Evolutionary conservation across 2,113 vertebrate genomes (phyloP).

Genomic region (Caloenas nicobarica): DNA sequence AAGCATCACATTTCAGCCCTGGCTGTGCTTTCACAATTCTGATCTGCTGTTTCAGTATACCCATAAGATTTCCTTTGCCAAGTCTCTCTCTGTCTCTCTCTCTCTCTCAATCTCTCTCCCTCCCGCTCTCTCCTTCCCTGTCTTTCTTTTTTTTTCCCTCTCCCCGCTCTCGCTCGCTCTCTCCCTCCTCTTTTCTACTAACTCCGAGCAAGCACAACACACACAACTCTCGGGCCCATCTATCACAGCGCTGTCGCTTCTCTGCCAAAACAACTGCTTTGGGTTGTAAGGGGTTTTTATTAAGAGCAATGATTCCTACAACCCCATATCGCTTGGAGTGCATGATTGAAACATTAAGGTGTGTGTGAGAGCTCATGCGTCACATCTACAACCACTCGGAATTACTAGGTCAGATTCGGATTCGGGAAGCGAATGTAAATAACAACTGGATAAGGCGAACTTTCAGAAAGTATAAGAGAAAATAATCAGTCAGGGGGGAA

Average conservation of each 20-base stretch:
- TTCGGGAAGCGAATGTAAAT: slow-evolving; percentile 61
- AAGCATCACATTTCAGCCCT: slow-evolving; percentile 80
- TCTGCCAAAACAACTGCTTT: slow-evolving; percentile 69
- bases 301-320: slow-evolving; percentile 56
- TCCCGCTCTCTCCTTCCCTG: slow-evolving; percentile 55
- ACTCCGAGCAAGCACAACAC: slow-evolving; percentile 72
- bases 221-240: slow-evolving; percentile 66
- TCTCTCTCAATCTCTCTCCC: slow-evolving; percentile 43
- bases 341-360: slow-evolving; percentile 61
- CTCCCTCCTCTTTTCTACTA: slow-evolving; percentile 60
- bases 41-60: slow-evolving; percentile 75
- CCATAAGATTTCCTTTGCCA: slow-evolving; percentile 73
- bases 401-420: slow-evolving; percentile 68
- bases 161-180: slow-evolving; percentile 38
- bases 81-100: slow-evolving; percentile 44
- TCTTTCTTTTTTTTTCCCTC: slow-evolving; percentile 32
- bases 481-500: not conserved
- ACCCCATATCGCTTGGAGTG: slow-evolving; percentile 46
- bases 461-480: slow-evolving; percentile 22
- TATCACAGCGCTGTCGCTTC: slow-evolving; percentile 58
- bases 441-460: slow-evolving; percentile 67
- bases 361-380: slow-evolving; percentile 57
- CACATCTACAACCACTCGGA: slow-evolving; percentile 57
- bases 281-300: slow-evolving; percentile 57
- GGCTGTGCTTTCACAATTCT: slow-evolving; percentile 77